Evolutionary conservation across 1,140 invertebrate genomes (phyloP).

Genomic region (Aphis craccivora): DNA sequence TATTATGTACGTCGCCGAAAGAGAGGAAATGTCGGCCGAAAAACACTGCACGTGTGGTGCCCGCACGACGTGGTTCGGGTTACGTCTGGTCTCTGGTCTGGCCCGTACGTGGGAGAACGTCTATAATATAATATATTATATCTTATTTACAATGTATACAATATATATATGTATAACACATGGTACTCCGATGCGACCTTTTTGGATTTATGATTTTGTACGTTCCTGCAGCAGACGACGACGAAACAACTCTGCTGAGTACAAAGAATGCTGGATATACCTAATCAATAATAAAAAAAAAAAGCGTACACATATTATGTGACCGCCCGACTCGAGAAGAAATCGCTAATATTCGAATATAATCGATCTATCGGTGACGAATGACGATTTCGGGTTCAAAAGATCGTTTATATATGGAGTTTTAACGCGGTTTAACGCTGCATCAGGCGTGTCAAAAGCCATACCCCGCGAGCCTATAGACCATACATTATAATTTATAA

Average conservation of each 20-base stretch:
- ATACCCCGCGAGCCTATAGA: background rate
- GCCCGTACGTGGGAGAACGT: background rate
- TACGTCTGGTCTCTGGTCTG: background rate
- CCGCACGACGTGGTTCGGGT: constrained; percentile 22
- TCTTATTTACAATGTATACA: background rate
- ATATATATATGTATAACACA: background rate
- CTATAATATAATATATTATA: background rate
- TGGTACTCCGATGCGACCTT: background rate
- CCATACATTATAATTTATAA: background rate
- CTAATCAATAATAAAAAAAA: background rate
- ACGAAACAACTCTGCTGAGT: background rate
- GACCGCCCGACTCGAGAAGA: background rate
- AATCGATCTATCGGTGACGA: background rate
- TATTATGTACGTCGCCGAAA: background rate
- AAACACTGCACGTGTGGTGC: constrained; percentile 32
- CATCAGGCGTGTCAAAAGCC: background rate
- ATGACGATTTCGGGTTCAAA: background rate
- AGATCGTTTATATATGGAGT: background rate
- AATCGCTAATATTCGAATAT: background rate
- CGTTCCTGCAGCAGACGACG: background rate
- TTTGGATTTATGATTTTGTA: background rate
- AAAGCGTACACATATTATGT: background rate
- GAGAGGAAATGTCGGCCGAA: constrained; percentile 16
- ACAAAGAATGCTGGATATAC: background rate
- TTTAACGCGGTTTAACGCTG: background rate